Percentiles rank a stretch among this genome's conserved stretches.
Evolutionary conservation across 2,888 invertebrate genomes (phyloP).

Genomic region (Eutolmus rufibarbis): DNA sequence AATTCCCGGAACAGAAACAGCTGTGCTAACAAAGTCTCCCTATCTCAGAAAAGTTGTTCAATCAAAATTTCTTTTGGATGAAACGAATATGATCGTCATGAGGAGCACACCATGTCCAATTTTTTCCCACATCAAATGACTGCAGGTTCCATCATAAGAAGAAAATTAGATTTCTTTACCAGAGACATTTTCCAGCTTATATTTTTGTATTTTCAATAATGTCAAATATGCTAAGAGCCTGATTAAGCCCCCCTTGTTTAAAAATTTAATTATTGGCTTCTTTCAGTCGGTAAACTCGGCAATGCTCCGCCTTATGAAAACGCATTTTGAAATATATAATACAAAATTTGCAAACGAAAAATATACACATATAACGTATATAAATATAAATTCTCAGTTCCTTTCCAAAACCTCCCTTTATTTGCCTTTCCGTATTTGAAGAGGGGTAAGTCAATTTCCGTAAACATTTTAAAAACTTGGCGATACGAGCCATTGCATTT

Average conservation of each 20-base stretch:
- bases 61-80: not conserved
- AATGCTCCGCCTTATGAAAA: not conserved
- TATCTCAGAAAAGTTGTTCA: not conserved
- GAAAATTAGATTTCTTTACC: not conserved
- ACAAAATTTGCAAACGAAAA: not conserved
- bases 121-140: not conserved
- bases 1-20: not conserved
- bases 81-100: not conserved
- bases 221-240: not conserved
- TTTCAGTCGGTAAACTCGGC: not conserved
- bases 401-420: not conserved
- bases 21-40: not conserved
- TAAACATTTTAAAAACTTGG: not conserved
- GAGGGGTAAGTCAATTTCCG: not conserved
- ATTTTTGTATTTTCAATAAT: not conserved
- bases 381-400: not conserved
- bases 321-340: not conserved
- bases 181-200: not conserved
- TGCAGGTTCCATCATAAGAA: not conserved
- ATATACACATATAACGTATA: not conserved
- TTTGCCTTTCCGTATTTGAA: not conserved
- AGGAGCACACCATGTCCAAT: not conserved
- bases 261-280: not conserved
- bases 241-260: not conserved
- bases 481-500: not conserved